A percentile compares a stretch with the other conserved stretches of the same genome.
These are phyloP conservation scores for Brachionus plicatilis DNA, from an alignment of 1,140 invertebrate species.

Conservation along the genomic window DNA sequence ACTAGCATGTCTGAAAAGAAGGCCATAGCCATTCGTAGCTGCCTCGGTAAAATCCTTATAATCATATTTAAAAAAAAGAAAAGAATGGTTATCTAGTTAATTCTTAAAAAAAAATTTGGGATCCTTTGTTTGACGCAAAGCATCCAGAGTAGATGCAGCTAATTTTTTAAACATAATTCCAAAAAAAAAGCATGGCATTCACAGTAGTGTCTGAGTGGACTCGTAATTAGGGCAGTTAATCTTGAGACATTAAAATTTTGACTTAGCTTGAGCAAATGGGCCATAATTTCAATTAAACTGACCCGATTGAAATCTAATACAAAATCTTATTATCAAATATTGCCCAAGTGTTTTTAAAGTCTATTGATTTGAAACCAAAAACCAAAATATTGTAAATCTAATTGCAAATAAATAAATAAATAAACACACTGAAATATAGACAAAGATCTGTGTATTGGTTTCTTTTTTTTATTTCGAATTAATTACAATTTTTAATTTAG, in stretches of 20 bases:
- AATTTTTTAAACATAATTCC: neutral
- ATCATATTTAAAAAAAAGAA: too few relatives aligned
- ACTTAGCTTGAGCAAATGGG: neutral
- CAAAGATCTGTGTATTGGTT: conserved; percentile 16
- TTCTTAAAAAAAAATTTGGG: too few relatives aligned
- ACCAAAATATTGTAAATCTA: neutral
- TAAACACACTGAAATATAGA: conserved; percentile 19
- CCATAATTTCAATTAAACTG: neutral
- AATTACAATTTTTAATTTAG: conserved; percentile 37
- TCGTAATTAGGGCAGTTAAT: neutral
- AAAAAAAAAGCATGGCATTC: neutral
- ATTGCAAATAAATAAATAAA: conserved; percentile 24
- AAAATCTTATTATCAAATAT: conserved; percentile 15
- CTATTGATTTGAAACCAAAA: conserved; percentile 1
- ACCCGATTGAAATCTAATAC: neutral
- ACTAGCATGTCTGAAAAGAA: too few relatives aligned
- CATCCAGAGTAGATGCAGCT: neutral
- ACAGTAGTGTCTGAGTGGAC: neutral
- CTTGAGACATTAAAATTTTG: neutral
- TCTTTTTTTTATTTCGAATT: conserved; percentile 1
- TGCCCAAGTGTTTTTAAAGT: neutral
- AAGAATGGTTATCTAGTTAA: too few relatives aligned
- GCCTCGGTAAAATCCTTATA: too few relatives aligned
- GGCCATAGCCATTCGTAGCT: too few relatives aligned
- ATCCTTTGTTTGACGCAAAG: too few relatives aligned